phyloP scores from a whole-genome alignment of 2,113 vertebrate species.

The Castor canadensis region DNA sequence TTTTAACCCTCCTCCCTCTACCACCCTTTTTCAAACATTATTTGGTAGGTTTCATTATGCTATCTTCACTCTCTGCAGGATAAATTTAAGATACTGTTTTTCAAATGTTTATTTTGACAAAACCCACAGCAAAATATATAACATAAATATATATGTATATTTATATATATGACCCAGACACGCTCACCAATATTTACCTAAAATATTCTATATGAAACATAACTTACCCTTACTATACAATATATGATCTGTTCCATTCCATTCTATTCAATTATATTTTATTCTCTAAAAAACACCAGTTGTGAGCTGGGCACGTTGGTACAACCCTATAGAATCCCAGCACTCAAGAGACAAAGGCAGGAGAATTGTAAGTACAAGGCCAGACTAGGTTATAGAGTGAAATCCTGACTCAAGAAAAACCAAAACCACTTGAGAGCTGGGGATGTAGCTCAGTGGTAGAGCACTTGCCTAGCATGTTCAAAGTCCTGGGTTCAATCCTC shows the following conservation, averaged over 20 bases:
- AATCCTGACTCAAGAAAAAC: too few species aligned
- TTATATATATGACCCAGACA: not conserved
- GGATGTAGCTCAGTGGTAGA: not conserved
- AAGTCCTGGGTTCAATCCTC: not conserved
- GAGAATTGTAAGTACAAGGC: too few species aligned
- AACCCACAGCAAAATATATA: not conserved
- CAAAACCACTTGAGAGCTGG: not conserved
- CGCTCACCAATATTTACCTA: not conserved
- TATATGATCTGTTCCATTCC: not conserved
- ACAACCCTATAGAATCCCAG: too few species aligned
- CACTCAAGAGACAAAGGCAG: too few species aligned
- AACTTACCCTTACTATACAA: not conserved
- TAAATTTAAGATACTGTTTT: not conserved
- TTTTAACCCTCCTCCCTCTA: too few species aligned
- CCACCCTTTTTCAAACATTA: too few species aligned
- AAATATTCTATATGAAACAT: conserved; percentile 6
- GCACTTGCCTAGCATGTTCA: not conserved
- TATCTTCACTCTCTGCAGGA: too few species aligned
- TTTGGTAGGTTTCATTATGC: too few species aligned
- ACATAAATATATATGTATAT: not conserved
- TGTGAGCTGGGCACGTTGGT: not conserved
- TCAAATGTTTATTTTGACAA: not conserved
- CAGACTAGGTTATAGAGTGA: too few species aligned
- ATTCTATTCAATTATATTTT: not conserved
- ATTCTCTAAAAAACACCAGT: not conserved